phyloP scores from a whole-genome alignment of 1,140 invertebrate genomes.

The Adoxophyes honmai region DNA sequence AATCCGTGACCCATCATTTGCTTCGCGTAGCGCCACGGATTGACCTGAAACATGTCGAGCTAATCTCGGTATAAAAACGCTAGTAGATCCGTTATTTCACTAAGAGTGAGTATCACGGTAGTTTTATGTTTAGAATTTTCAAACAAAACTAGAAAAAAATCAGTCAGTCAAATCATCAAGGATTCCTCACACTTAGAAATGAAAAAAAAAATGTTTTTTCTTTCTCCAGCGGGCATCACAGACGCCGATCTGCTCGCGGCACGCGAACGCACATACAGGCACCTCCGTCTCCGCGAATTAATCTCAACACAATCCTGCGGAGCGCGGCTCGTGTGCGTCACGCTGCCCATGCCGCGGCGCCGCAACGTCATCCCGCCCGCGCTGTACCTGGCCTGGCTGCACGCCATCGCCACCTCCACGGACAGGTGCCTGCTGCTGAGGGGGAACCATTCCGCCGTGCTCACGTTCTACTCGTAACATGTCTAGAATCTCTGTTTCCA shows the following conservation, averaged over 20 bases:
- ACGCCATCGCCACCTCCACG: slow-evolving; percentile 89
- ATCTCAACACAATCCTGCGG: slow-evolving; percentile 90
- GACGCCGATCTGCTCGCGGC: slow-evolving; percentile 90
- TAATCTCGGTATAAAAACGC: too few species aligned
- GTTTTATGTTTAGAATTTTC: too few species aligned
- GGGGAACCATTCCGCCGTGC: slow-evolving; percentile 96
- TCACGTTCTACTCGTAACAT: slow-evolving; percentile 95
- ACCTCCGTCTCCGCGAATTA: slow-evolving; percentile 92
- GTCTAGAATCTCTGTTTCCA: neutral
- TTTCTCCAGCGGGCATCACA: slow-evolving; percentile 82
- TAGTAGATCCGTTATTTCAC: too few species aligned
- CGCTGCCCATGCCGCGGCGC: slow-evolving; percentile 94
- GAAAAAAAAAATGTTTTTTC: neutral
- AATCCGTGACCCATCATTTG: too few species aligned
- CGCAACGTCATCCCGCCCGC: slow-evolving; percentile 89
- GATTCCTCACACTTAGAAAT: too few species aligned
- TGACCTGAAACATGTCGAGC: too few species aligned
- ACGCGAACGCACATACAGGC: slow-evolving; percentile 93
- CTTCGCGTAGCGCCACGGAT: too few species aligned
- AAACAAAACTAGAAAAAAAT: too few species aligned
- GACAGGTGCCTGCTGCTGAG: slow-evolving; percentile 84
- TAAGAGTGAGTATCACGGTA: too few species aligned
- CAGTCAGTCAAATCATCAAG: too few species aligned
- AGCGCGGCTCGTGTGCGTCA: slow-evolving; percentile 95
- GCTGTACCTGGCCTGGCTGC: slow-evolving; percentile 96